Base-by-base conservation (phyloP, 2,888 invertebrate genomes). In the Smittia sp. region DNA sequence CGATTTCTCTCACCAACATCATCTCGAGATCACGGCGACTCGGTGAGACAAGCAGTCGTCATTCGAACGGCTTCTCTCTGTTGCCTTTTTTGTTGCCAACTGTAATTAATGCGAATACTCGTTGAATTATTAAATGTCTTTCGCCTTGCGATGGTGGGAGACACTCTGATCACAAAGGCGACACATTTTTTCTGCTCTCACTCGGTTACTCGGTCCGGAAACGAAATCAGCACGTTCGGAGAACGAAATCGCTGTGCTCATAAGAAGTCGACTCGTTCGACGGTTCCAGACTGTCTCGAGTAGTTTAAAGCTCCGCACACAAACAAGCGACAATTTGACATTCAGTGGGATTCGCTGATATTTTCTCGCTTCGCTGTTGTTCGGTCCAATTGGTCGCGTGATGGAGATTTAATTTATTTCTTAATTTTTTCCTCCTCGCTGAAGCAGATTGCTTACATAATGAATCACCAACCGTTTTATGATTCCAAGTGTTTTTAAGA, bases 251-350 rank as follows among this genome's bases (percentile, higher is more conserved):
- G 46, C 46, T n/a, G n/a, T 46, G 39, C 13, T 39, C 7, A 46
- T 13, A 46, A 15, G 46, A 13, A 46, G n/a, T n/a, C 46, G n/a
- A 46, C 13, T n/a, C 9, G 58, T 58, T 58, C 58, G 18, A 24
- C 18, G 69, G 69, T 62, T 62, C 72, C 72, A 72, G 20, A 27
- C 72, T 72, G 72, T 72, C 72, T 72, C 72, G 72, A 62, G 62
- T 27, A 58, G 27, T 27, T 58, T 27, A 24, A 63, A 58, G 2
- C 24, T 20, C 27, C 58, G 25, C 27, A 63, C 63, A 24, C 27
- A 63, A 25, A 63, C 4, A 66, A 66, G 3, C 9, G 1, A 32
- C 20, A 62, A 72, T 72, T 72, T 72, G 58, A 62, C 39, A 62
- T 72, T 72, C 62, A 72, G 62, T 52, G 54, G 27, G 69, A 41